Base-by-base conservation (phyloP, 2,888 invertebrate species). In the Lissonota sp. region DNA sequence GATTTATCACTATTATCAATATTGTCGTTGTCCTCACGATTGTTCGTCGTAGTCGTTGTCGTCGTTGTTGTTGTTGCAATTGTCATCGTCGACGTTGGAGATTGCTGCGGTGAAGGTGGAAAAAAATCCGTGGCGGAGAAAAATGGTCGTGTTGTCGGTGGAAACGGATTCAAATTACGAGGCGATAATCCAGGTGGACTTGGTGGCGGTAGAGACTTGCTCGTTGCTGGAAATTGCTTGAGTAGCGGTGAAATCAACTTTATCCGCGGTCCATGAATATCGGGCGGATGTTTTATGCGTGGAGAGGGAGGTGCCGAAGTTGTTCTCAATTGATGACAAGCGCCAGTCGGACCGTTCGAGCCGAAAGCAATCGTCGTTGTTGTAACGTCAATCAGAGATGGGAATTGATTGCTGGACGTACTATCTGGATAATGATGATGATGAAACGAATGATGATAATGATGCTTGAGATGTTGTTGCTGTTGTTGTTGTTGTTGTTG, bases 291-390 rank as follows among this genome's bases (percentile, higher is more conserved):
- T 90, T 96, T 96, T 89, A 96, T 94, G 88, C 95, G 93, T 0
- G 97, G 97, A 0, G 97, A 96, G 46, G 96, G 96, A 84, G 97
- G 97, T 85, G 96, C 96, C 84, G 96, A 96, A 39, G 95, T 95
- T 79, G 95, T 95, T 92, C 94, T 95, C 80, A 95, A 90, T 42
- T 90, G 91, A 63, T 88, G 87, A 49, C 95, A 94, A 16, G 12
- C 26, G 14, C 53, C 53, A 16, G 53, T 6, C 10, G 10, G 44
- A 4, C 44, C 6, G 44, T 44, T 44, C 26, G 26, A 26, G 26
- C 26, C 26, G 26, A 26, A 26, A 26, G 44, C 10, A 44, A 10
- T 44, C 10, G 94, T 94, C 0, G 95, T 95, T n/a, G 95, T 95
- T 1, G 94, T 93, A 87, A 94, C 94, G 64, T 84, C 84, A 6